Base-by-base conservation (phyloP, 2,113 vertebrate species). In the Ciconia maguari region DNA sequence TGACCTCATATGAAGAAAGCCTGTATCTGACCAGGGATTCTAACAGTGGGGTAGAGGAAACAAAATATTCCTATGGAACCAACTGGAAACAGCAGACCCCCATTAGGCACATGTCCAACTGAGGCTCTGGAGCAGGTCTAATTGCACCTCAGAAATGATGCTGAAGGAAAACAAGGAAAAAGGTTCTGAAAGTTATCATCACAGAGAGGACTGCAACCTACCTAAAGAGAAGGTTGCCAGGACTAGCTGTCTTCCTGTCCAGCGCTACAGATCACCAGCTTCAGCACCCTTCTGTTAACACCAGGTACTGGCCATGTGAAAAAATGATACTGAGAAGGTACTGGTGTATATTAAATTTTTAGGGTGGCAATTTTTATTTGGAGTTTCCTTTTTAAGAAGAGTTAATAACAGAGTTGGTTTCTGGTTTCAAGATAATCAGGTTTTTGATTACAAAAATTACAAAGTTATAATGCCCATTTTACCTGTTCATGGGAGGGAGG, bases 21-120 rank as follows among this genome's bases (percentile, higher is more conserved):
- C 74, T 58, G 8, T 51, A 27, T 30, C 7, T 10, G 61, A 65
- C 34, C 41, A 87, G 22, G 49, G 62, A 70, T 77, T 51, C 58
- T 89, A 76, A 71, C 27, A 83, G 51, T 38, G 57, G 44, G 19
- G 9, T 4, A 62, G 44, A 78, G 41, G 22, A 79, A 83, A 88
- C 29, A 30, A 91, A 82, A 64, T 87, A 60, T 46, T 93, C 27
- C 44, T 61, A 13, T 21, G 41, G 64, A 92, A 81, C 9, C 24
- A 54, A 24, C 26, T 68, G 46, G 57, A 49, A 89, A 36, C 0
- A 2, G 44, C 36, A 91, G 57, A 72, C 4, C 5, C 13, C 20
- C 0, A 0, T 42, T 9, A 58, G 34, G 8, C 41, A 79, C 0
- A 0, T 38, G 19, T 51, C 74, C 72, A 82, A 0, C 48, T 54